Conservation (phyloP, 2,113 vertebrate species). For the Hiodon tergisus region DNA sequence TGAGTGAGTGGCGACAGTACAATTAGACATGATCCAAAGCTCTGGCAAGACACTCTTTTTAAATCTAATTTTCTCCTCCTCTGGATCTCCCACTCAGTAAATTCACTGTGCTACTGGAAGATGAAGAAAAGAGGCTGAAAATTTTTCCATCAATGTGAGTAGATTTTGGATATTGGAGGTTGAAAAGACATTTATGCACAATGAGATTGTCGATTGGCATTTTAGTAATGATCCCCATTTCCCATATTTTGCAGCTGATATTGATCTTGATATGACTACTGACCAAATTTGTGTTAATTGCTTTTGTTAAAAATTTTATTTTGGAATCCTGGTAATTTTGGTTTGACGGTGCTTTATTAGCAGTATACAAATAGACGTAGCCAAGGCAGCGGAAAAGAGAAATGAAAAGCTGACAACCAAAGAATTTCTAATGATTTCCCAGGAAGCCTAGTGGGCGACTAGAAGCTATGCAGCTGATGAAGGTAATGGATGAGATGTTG, state of each 20-base stretch:
- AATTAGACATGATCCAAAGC: neutral
- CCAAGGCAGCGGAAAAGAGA: neutral
- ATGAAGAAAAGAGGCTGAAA: slow-evolving; percentile 66
- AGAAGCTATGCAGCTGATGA: slow-evolving; percentile 73
- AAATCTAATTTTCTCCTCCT: slow-evolving; percentile 7
- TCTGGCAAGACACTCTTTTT: neutral
- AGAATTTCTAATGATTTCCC: slow-evolving; percentile 8
- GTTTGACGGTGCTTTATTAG: neutral
- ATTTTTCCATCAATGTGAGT: slow-evolving; percentile 80
- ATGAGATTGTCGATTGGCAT: too few species aligned
- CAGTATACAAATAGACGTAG: neutral
- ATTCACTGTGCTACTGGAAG: slow-evolving; percentile 78
- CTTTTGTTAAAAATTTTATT: neutral
- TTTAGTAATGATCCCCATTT: too few species aligned
- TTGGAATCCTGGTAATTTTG: neutral
- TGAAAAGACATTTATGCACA: too few species aligned
- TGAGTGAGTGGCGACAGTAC: slow-evolving; percentile 64
- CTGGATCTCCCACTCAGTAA: slow-evolving; percentile 59
- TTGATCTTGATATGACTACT: neutral
- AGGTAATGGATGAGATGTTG: slow-evolving; percentile 80
- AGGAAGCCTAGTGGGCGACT: slow-evolving; percentile 77
- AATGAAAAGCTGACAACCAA: neutral
- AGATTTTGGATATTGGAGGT: too few species aligned
- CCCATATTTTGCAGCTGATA: neutral
- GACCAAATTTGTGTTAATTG: neutral